A percentile compares a stretch with the other conserved stretches of the same genome.
Conservation (phyloP, 1,140 invertebrate genomes). For the Aphelinus certus region DNA sequence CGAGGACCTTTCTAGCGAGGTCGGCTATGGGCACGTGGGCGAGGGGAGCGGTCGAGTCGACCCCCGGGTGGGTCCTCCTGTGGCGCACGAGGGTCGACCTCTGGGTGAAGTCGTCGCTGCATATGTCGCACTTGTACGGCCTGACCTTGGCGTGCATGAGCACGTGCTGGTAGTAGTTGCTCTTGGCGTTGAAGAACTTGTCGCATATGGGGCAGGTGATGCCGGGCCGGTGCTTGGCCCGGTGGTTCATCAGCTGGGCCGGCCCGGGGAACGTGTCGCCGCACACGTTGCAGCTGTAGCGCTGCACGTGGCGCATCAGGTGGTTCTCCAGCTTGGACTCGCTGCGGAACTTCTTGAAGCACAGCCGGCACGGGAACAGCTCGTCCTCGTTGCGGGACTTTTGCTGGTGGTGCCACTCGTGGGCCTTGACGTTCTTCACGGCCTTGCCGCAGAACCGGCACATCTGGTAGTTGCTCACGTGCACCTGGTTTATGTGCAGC, state of each 20-base stretch:
- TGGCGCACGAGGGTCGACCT: constrained; percentile 50
- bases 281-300: constrained; percentile 43
- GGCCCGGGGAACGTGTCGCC: constrained; percentile 57
- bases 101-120: constrained; percentile 54
- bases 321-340: constrained; percentile 60
- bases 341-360: constrained; percentile 62
- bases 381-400: constrained; percentile 22
- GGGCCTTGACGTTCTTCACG: constrained; percentile 46
- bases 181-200: constrained; percentile 51
- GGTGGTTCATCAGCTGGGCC: constrained; percentile 68
- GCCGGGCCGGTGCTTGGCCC: constrained; percentile 64
- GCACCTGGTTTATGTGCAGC: constrained; percentile 48
- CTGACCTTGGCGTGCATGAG: constrained; percentile 73
- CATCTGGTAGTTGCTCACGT: constrained; percentile 41
- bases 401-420: constrained; percentile 49
- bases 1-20: constrained; percentile 44
- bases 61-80: constrained; percentile 45
- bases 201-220: constrained; percentile 68
- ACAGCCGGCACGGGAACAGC: constrained; percentile 60
- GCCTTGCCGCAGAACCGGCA: constrained; percentile 46
- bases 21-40: constrained; percentile 40
- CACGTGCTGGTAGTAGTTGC: constrained; percentile 65
- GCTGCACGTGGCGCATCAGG: constrained; percentile 57
- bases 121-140: constrained; percentile 68
- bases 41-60: constrained; percentile 11